These are phyloP conservation scores for Indri indri DNA, from an alignment of 2,113 vertebrate genomes.

Conservation along the genomic window DNA sequence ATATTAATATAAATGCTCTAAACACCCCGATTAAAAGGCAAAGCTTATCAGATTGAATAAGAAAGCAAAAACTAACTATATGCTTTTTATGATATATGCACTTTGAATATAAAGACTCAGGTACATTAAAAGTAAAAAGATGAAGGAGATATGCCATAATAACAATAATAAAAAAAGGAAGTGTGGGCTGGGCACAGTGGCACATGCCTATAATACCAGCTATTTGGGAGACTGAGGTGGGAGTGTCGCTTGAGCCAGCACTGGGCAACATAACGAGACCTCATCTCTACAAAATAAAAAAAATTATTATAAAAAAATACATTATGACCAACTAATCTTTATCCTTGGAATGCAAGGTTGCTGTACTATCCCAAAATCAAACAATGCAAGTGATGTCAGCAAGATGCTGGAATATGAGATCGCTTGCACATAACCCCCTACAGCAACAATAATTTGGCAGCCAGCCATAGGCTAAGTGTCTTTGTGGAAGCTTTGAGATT, in stretches of 20 bases:
- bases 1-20: not conserved
- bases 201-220: too few species aligned
- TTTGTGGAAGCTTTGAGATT: not conserved
- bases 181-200: not conserved
- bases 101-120: not conserved
- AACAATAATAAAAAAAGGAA: not conserved
- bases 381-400: not conserved
- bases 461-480: not conserved
- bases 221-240: too few species aligned
- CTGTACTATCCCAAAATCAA: not conserved
- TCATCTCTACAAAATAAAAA: too few species aligned
- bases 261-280: too few species aligned
- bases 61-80: not conserved
- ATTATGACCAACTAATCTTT: not conserved
- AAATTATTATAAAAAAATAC: not conserved
- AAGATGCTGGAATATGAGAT: too few species aligned
- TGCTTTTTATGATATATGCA: not conserved
- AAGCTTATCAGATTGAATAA: not conserved
- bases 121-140: not conserved
- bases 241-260: too few species aligned
- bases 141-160: not conserved
- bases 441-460: too few species aligned
- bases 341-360: not conserved
- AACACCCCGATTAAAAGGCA: not conserved
- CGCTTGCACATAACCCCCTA: too few species aligned